These are phyloP conservation scores for Acronicta alni DNA, from an alignment of 2,888 invertebrate genomes.

Conservation along the genomic window DNA sequence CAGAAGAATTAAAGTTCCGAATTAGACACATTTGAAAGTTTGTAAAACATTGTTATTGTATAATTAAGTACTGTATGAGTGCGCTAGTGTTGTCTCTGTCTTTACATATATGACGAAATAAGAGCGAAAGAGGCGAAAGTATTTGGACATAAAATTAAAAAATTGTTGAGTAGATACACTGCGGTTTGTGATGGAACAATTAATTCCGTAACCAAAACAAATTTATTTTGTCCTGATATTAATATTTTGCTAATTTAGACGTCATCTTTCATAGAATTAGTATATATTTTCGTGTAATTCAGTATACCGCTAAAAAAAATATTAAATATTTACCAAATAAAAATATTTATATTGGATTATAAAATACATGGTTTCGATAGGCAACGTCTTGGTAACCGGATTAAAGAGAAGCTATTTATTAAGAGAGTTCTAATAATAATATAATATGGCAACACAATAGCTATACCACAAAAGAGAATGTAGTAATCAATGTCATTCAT, in stretches of 20 bases:
- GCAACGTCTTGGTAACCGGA: constrained; percentile 1
- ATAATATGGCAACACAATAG: neutral
- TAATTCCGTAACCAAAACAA: neutral
- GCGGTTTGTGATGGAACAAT: constrained; percentile 7
- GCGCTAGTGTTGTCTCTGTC: constrained; percentile 13
- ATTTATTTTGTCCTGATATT: too few relatives aligned
- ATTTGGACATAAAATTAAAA: constrained; percentile 17
- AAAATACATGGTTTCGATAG: constrained; percentile 6
- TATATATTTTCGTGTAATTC: too few relatives aligned
- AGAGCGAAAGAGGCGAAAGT: constrained; percentile 12
- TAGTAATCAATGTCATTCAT: too few relatives aligned
- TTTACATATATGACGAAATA: constrained; percentile 8
- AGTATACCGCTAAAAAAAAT: neutral
- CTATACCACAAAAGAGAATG: neutral
- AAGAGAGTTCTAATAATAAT: neutral
- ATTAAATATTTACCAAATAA: constrained; percentile 45
- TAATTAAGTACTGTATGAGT: constrained; percentile 8
- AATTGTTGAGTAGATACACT: constrained; percentile 17
- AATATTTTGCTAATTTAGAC: neutral
- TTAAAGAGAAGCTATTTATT: neutral
- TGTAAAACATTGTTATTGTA: constrained; percentile 7
- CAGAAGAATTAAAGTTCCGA: constrained; percentile 21
- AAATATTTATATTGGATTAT: constrained; percentile 47
- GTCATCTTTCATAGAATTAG: neutral
- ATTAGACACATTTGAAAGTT: constrained; percentile 9